Evolutionary conservation across 1,140 invertebrate genomes (phyloP), one percentile per base, ranked within the genome.

Genomic region (Drosophila lini): DNA sequence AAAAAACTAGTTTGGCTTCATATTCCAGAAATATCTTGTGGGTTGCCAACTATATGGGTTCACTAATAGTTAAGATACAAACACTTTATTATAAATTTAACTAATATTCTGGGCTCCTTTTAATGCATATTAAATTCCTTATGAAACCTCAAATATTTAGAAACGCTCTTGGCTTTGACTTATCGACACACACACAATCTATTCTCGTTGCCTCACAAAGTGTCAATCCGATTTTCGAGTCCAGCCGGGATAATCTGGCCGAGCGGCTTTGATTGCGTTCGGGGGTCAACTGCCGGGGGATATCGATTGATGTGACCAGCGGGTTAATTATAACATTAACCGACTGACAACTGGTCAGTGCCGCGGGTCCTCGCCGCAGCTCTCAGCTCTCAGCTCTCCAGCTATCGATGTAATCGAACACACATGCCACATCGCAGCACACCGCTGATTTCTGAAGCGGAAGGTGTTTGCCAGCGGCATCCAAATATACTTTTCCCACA

Each of bases 261-360:
- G 68, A 57, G 48, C 65, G 36, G 52, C 67, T 71, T 58, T 48
- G 52, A 50, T 58, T 41, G 36, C 36, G 42, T 70, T 70, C 53
- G 65, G 68, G 52, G 68, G 64, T 58, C 65, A 70, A 19, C 41
- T 58, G 64, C 25, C 22, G 32, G 47, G 31, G 69, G 44, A 73
- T 55, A 55, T 73, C 69, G 69, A 73, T 73, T 55, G 52, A 71
- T 71, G 69, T 44, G 65, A 55, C 34, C 58, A 70, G 53, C 60
- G 81, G 81, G 83, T 88, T 86, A 86, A 86, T 86, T 88, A 83
- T 86, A 86, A 88, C 80, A 86, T 89, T 89, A 88, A 77, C 76
- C 76, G 58, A 76, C 55, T 76, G 79, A 83, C 80, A 83, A 88
- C 83, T 88, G 83, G 82, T 88, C 80, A 88, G 59, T 64, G 76